phyloP scores from a whole-genome alignment of 2,888 invertebrate species.

The Pterostichus madidus region DNA sequence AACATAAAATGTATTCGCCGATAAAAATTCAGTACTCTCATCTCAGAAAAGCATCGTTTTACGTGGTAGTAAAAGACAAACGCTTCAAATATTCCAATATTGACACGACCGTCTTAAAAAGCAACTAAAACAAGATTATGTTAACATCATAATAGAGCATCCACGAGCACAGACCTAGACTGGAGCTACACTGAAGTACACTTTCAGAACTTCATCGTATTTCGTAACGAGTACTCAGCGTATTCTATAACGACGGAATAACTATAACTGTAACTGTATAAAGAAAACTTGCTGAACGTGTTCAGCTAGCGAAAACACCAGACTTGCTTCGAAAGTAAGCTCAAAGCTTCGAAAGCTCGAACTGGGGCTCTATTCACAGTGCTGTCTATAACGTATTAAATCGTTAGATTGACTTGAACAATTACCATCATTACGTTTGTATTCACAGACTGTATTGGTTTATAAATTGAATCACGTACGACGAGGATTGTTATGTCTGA shows the following conservation, averaged over 20 bases:
- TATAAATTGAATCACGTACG: slow-evolving; percentile 30
- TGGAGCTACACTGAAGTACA: background rate
- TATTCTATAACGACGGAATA: slow-evolving; percentile 36
- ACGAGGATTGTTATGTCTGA: background rate
- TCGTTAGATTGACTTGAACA: slow-evolving; percentile 34
- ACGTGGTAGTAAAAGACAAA: slow-evolving; percentile 3
- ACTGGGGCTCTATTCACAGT: background rate
- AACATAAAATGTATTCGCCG: too few species aligned
- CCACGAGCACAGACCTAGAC: too few species aligned
- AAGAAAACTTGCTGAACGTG: slow-evolving; percentile 15
- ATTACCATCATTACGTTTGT: slow-evolving; percentile 25
- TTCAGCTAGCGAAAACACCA: background rate
- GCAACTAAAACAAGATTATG: slow-evolving; percentile 5
- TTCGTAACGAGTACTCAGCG: background rate
- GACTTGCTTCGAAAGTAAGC: slow-evolving; percentile 3
- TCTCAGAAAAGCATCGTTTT: background rate
- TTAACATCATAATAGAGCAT: too few species aligned
- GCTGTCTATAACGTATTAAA: slow-evolving; percentile 24
- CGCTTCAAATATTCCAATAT: slow-evolving; percentile 12
- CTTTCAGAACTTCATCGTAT: slow-evolving; percentile 21
- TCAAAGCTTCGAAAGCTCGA: slow-evolving; percentile 6
- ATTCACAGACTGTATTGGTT: background rate
- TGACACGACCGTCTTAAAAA: background rate
- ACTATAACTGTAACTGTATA: slow-evolving; percentile 29
- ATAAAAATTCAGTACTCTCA: too few species aligned